A percentile compares a stretch with the other conserved stretches of the same genome.
These are phyloP conservation scores for Oryzias javanicus DNA, from an alignment of 2,113 vertebrate genomes.

Conservation along the genomic window DNA sequence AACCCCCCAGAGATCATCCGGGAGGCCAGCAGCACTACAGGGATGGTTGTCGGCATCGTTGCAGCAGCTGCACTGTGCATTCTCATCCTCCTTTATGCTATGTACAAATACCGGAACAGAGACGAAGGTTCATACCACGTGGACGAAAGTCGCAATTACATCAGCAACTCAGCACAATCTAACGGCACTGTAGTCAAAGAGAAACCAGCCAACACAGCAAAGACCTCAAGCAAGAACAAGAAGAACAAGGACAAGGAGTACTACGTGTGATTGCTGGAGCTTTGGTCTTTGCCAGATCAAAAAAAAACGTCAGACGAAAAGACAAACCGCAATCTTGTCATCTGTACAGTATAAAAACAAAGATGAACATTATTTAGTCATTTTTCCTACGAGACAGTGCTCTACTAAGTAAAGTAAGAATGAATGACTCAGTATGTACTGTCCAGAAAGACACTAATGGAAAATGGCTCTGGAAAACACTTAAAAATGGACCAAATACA, in stretches of 20 bases:
- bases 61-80: conserved; percentile 95
- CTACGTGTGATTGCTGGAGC: conserved; percentile 89
- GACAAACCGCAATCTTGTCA: conserved; percentile 73
- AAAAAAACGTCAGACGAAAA: conserved; percentile 38
- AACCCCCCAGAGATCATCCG: conserved; percentile 88
- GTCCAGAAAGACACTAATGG: conserved; percentile 46
- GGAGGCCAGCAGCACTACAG: conserved; percentile 96
- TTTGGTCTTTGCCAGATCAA: conserved; percentile 51
- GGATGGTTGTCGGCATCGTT: conserved; percentile 98
- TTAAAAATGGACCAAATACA: conserved; percentile 74
- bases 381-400: conserved; percentile 86
- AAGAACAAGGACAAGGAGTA: conserved; percentile 99
- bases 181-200: conserved; percentile 97
- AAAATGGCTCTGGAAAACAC: conserved; percentile 59
- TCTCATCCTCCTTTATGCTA: conserved; percentile 98
- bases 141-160: conserved; percentile 99
- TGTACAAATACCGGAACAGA: conserved; percentile 99
- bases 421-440: conserved; percentile 76
- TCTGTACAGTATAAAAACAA: conserved; percentile 93
- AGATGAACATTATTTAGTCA: conserved; percentile 80
- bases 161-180: conserved; percentile 98
- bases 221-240: conserved; percentile 94
- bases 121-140: conserved; percentile 98
- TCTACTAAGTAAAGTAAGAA: conserved; percentile 55
- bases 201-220: conserved; percentile 90